Conservation (phyloP, 2,888 invertebrate genomes). For the Cordilura impudica region DNA sequence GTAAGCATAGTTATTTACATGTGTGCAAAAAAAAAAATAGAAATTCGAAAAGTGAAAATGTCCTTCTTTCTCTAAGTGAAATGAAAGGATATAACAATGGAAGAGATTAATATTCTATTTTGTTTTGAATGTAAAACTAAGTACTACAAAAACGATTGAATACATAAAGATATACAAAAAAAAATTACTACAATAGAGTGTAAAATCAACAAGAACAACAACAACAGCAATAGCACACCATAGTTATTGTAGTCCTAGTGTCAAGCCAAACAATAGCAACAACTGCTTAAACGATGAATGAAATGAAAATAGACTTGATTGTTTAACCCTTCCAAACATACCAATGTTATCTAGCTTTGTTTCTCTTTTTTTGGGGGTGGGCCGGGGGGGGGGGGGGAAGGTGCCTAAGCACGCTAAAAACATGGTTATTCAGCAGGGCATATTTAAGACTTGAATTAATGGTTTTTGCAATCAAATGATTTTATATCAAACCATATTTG, state of each 20-base stretch:
- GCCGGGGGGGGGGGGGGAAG: too few species aligned
- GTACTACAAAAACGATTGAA: constrained; percentile 13
- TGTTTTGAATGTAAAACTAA: constrained; percentile 20
- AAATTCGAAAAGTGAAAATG: background rate
- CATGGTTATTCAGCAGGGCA: too few species aligned
- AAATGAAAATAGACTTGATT: background rate
- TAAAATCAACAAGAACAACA: background rate
- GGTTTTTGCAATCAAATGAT: too few species aligned
- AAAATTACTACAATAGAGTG: background rate
- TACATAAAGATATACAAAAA: background rate
- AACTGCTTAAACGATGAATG: background rate
- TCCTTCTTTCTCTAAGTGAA: background rate
- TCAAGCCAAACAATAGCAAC: background rate
- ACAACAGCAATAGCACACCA: background rate
- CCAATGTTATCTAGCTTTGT: too few species aligned
- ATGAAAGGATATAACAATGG: background rate
- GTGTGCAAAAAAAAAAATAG: background rate
- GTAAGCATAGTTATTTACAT: background rate
- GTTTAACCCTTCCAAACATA: too few species aligned
- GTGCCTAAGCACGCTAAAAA: too few species aligned
- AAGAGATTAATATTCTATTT: background rate
- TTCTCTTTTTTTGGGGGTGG: too few species aligned
- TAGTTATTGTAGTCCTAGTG: background rate
- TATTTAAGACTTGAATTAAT: too few species aligned
- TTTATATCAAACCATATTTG: too few species aligned